Evolutionary conservation across 2,888 invertebrate genomes (phyloP), one percentile per base, ranked within the genome.

Genomic region (Brenthis hecate): DNA sequence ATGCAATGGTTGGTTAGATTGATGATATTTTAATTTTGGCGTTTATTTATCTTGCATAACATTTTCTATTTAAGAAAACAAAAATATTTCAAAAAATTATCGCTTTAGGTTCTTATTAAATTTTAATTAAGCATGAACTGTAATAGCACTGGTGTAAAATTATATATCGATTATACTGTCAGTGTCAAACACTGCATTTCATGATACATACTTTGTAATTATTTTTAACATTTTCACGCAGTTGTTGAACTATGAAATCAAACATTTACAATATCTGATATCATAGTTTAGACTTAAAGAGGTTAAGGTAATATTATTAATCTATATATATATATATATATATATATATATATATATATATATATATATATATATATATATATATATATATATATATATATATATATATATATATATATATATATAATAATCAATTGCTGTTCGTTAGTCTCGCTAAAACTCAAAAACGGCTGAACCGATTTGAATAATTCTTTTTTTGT

Each of bases 141-240:
- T 62, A 66, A 60, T 11, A 11, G 4, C n/a, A 66, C 47, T 54
- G 19, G 47, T 54, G 32, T 66, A 48, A 19, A 58, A 66, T 60
- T 55, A 48, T 66, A 55, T 32, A 47, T 28, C 32, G 2, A 60
- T 66, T 66, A 32, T 54, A 47, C 13, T 47, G 43, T 60, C 47
- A 66, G 54, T 19, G 14, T 55, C 54, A 54, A 32, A 63, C 66
- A 69, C 53, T 48, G 56, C 56, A 56, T 53, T 63, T 62, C 61
- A 69, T 53, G 32, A 60, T 28, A 60, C 4, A 32, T 57, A 47
- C 47, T 69, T 65, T 65, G 36, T 62, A 36, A 56, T 58, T 55
- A 16, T 58, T 43, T 62, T 66, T 51, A 66, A 66, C 66, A 66
- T 63, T 66, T 66, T 63, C 55, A 57, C 54, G 47, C 43, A 63